Percentiles rank a stretch among this genome's conserved stretches.
phyloP scores from a whole-genome alignment of 2,888 invertebrate genomes.

The Cancer borealis region DNA sequence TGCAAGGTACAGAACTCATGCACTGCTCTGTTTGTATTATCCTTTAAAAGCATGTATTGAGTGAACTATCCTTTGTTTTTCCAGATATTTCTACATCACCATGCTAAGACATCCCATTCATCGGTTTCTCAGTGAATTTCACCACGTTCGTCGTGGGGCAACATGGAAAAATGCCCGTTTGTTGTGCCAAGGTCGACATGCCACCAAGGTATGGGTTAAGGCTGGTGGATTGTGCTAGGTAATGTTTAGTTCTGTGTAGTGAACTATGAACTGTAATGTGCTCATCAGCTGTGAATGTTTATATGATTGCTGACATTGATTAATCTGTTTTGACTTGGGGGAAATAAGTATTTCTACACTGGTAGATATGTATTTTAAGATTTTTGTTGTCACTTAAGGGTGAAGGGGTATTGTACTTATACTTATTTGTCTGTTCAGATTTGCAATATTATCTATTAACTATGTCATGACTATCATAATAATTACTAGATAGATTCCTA shows the following conservation, averaged over 20 bases:
- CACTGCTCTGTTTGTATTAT: not conserved
- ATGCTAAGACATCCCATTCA: conserved; percentile 95
- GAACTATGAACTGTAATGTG: not conserved
- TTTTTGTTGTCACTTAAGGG: not conserved
- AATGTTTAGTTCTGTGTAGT: not conserved
- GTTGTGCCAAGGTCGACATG: conserved; percentile 86
- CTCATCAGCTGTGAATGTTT: not conserved
- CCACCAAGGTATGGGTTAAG: conserved; percentile 82
- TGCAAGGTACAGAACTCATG: not conserved
- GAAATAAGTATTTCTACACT: not conserved
- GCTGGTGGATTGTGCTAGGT: not conserved
- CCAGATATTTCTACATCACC: conserved; percentile 96
- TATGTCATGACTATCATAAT: no score
- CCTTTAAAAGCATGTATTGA: not conserved
- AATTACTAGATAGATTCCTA: no score
- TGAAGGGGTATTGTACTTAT: no score
- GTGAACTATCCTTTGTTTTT: not conserved
- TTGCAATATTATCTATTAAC: no score
- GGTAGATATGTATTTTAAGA: not conserved
- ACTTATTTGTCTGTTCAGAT: no score
- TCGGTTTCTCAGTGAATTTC: conserved; percentile 96
- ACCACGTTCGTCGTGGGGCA: conserved; percentile 97
- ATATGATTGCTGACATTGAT: not conserved
- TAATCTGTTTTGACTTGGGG: not conserved
- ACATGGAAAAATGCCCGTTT: conserved; percentile 92